Evolutionary conservation across 1,140 invertebrate genomes (phyloP), one percentile per base, ranked within the genome.

Genomic region (Stratiolaelaps scimitus): DNA sequence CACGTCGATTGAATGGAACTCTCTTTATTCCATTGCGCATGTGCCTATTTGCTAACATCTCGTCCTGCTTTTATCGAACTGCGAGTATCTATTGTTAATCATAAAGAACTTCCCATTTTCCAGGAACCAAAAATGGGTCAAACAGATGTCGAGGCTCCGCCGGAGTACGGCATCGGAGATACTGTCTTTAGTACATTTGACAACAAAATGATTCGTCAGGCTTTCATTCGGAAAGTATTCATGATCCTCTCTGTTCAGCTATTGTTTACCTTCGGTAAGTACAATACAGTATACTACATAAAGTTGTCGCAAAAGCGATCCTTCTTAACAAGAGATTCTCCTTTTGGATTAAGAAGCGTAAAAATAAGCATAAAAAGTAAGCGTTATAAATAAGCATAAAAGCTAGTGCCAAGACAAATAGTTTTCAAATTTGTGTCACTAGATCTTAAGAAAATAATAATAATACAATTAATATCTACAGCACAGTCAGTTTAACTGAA

Each of bases 151-250:
- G n/a, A n/a, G n/a, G n/a, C n/a, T n/a, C n/a, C n/a, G n/a, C n/a
- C n/a, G n/a, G n/a, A n/a, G n/a, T n/a, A n/a, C n/a, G n/a, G n/a
- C n/a, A n/a, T n/a, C n/a, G n/a, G n/a, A n/a, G n/a, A n/a, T n/a
- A n/a, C n/a, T 45, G 47, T 23, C 15, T 48, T 48, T 28, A 48
- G 4, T 48, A 7, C 47, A 19, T 48, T 48, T 28, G 47, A 48
- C 7, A 28, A 48, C 15, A 48, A 48, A 48, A 28, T 4, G 28
- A 48, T 48, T 28, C 47, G 47, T 4, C 47, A 28, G 28, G 47
- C 5, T 28, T 48, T 48, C 47, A 48, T 48, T 28, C 20, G 47
- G 47, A 48, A 48, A 15, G 47, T 48, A 7, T 48, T 48, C 47
- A 15, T 28, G 4, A 48, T 48, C 47, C 47, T 48, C 15, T 4